Percentiles rank a stretch among this genome's conserved stretches.
These are phyloP conservation scores for Latrodectus geometricus DNA, from an alignment of 1,140 invertebrate genomes.

Conservation along the genomic window DNA sequence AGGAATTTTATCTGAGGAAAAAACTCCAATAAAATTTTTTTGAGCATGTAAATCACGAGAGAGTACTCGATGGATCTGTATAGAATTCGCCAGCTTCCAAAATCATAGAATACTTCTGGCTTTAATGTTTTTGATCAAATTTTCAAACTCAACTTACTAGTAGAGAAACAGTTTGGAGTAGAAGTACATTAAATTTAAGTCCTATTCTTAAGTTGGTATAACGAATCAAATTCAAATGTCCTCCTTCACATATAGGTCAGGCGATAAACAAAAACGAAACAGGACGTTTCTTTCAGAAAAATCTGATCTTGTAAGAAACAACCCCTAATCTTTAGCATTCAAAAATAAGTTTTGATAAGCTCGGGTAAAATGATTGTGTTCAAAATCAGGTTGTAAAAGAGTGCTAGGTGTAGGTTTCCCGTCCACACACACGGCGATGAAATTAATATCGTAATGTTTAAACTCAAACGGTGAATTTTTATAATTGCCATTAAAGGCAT, in stretches of 20 bases:
- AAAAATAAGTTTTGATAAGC: constrained; percentile 3
- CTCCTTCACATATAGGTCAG: neutral
- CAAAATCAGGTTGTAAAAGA: neutral
- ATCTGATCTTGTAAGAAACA: neutral
- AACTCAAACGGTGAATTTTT: too few relatives aligned
- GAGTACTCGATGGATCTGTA: neutral
- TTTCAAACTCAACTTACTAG: neutral
- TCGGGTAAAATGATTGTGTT: neutral
- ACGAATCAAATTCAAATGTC: neutral
- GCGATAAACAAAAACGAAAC: neutral
- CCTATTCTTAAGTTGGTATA: constrained; percentile 2
- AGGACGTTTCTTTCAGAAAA: neutral
- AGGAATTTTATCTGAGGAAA: too few relatives aligned
- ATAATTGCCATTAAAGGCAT: neutral
- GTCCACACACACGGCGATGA: too few relatives aligned
- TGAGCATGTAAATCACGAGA: too few relatives aligned
- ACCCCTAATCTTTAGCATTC: neutral
- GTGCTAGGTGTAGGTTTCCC: too few relatives aligned
- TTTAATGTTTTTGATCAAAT: constrained; percentile 6
- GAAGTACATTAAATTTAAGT: neutral
- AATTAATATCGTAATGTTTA: too few relatives aligned
- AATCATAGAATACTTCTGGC: neutral
- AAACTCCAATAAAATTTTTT: too few relatives aligned
- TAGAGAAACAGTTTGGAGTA: neutral
- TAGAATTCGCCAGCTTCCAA: neutral